Evolutionary conservation across 2,888 invertebrate genomes (phyloP), one percentile per base, ranked within the genome.

Genomic region (Caenorhabditis parvicauda): DNA sequence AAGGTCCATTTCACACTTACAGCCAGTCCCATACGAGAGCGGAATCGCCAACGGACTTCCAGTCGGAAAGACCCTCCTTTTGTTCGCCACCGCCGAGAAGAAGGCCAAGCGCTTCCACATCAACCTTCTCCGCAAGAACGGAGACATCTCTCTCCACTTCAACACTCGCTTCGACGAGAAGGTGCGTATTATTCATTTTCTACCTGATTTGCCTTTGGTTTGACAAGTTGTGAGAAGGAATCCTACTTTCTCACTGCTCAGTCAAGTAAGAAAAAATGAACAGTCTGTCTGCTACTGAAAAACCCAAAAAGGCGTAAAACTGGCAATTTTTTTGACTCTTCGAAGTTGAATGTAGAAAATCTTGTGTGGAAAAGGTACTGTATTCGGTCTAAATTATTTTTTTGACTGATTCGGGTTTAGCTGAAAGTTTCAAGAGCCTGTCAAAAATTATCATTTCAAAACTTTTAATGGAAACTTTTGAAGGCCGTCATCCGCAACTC

Each of bases 31-130:
- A 42, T 77, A 76, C 56, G 76, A 78, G 57, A 72, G 64, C 44
- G 79, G 79, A 64, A 76, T 79, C 52, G 70, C 76, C 55, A 64
- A 64, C 50, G 79, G 79, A 35, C 65, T 79, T 52, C 70, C 70
- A 28, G 75, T 75, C 27, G 79, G 75, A 46, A 80, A 79, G 70
- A 71, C 72, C 35, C 74, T 79, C 24, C 63, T 80, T 42, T 64
- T 79, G 66, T 79, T 75, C 67, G 79, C 77, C 62, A 75, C 75
- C 44, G 73, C 71, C 47, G 79, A 79, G 72, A 79, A 79, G 79
- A 79, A 79, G 74, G 79, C 74, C 48, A 72, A 72, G 67, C 55
- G 70, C 50, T 78, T 75, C 70, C 68, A 74, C 62, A 54, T 75
- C 51, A 77, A 76, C 65, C 70, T 79, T 62, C 70, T 79, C 49